phyloP scores from a whole-genome alignment of 2,797 vertebrate genomes.

The Gouania willdenowi region DNA sequence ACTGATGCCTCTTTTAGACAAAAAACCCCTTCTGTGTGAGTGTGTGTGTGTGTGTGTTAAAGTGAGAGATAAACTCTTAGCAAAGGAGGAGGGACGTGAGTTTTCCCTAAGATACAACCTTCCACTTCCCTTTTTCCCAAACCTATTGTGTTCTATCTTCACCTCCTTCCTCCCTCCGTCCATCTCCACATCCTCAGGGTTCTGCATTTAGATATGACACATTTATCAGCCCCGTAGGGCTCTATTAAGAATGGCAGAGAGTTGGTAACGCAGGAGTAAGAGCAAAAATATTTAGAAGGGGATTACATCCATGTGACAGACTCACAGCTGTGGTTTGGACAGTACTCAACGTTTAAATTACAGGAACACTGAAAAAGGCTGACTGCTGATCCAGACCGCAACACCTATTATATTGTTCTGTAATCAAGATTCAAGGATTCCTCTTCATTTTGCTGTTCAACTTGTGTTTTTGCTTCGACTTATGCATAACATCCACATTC shows the following conservation, averaged over 20 bases:
- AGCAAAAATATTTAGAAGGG: constrained; percentile 47
- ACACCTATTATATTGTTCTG: no score
- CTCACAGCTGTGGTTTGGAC: constrained; percentile 17
- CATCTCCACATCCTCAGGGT: constrained; percentile 55
- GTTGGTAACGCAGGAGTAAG: constrained; percentile 18
- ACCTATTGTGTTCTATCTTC: constrained; percentile 61
- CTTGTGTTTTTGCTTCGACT: no score
- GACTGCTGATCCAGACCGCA: no score
- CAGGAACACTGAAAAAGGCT: no score
- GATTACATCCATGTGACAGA: constrained; percentile 18
- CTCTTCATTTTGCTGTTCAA: no score
- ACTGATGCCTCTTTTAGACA: constrained; percentile 44
- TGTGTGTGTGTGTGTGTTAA: constrained; percentile 16
- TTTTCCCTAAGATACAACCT: constrained; percentile 39
- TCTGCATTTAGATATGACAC: constrained; percentile 50
- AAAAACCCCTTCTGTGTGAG: constrained; percentile 34
- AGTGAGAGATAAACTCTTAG: constrained; percentile 16
- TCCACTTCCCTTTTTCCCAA: constrained; percentile 46
- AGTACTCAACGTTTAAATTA: no score
- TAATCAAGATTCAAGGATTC: no score
- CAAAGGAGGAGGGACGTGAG: constrained; percentile 2
- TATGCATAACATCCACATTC: no score
- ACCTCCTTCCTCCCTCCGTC: constrained; percentile 64
- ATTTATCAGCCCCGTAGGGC: constrained; percentile 65
- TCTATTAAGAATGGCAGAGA: constrained; percentile 18